phyloP scores from a whole-genome alignment of 2,797 vertebrate genomes.

The Myotis pilosus region DNA sequence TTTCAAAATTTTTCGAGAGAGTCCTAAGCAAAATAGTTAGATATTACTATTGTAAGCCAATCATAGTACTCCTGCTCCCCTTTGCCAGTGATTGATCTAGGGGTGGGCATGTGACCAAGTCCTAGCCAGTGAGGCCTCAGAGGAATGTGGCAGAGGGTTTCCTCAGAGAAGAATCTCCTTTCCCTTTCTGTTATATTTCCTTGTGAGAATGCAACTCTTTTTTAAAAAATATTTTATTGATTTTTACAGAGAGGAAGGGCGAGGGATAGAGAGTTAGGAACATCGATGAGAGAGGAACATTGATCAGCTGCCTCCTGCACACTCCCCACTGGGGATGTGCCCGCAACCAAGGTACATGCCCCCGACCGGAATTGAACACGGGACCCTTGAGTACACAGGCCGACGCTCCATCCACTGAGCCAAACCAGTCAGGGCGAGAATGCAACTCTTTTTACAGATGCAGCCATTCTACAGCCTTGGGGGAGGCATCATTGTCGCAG shows the following conservation, averaged over 20 bases:
- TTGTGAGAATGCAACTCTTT: background rate
- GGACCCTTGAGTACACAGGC: too few relatives aligned
- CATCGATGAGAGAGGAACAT: too few relatives aligned
- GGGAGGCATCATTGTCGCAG: background rate
- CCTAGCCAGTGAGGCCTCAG: background rate
- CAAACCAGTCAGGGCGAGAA: background rate
- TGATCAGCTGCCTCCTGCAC: too few relatives aligned
- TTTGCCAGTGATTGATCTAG: background rate
- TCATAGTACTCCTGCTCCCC: too few relatives aligned
- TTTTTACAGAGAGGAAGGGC: too few relatives aligned
- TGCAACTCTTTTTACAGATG: too few relatives aligned
- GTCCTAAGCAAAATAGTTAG: background rate
- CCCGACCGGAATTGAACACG: too few relatives aligned
- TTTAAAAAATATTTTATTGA: too few relatives aligned
- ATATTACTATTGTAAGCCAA: background rate
- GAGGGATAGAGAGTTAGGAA: too few relatives aligned
- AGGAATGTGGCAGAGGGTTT: background rate
- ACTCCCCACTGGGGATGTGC: too few relatives aligned
- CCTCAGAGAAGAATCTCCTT: background rate
- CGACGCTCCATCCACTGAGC: too few relatives aligned
- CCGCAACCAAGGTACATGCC: too few relatives aligned
- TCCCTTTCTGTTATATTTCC: background rate
- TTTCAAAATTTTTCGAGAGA: background rate
- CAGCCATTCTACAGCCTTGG: background rate
- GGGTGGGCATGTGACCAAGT: background rate